Evolutionary conservation across 2,888 invertebrate genomes (phyloP).

Genomic region (Entomobrya multifasciata): DNA sequence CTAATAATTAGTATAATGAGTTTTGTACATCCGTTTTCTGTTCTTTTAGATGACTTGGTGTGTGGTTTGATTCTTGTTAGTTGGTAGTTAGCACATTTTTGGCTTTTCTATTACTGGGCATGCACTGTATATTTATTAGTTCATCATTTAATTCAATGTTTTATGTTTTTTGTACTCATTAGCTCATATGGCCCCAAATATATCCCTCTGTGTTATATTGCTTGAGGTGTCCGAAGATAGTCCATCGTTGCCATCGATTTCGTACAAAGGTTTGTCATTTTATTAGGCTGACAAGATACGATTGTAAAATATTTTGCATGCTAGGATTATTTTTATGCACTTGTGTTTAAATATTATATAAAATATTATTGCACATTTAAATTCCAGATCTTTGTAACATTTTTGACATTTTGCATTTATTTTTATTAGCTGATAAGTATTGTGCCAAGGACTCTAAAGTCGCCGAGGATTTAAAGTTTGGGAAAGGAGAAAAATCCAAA

Average conservation of each 20-base stretch:
- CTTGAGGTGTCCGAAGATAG: constrained; percentile 76
- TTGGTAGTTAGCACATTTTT: no score
- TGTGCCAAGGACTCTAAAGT: not conserved
- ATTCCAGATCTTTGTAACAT: not conserved
- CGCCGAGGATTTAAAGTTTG: constrained; percentile 70
- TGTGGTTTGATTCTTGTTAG: not conserved
- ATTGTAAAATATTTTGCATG: not conserved
- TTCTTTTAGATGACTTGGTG: no score
- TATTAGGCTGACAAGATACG: not conserved
- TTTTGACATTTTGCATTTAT: not conserved
- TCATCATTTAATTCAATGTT: not conserved
- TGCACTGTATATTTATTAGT: not conserved
- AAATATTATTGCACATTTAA: no score
- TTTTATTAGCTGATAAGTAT: constrained; percentile 62
- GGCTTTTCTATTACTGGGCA: no score
- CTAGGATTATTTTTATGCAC: not conserved
- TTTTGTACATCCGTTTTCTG: no score
- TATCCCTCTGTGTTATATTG: constrained; percentile 76
- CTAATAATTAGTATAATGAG: no score
- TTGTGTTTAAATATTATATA: no score
- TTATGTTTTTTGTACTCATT: constrained; percentile 17
- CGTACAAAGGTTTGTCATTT: constrained; percentile 70
- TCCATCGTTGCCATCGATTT: constrained; percentile 54
- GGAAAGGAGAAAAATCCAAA: constrained; percentile 72
- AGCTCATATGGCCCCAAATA: constrained; percentile 56